These are phyloP conservation scores for Tenrec ecaudatus DNA, from an alignment of 2,113 vertebrate genomes.

Conservation along the genomic window DNA sequence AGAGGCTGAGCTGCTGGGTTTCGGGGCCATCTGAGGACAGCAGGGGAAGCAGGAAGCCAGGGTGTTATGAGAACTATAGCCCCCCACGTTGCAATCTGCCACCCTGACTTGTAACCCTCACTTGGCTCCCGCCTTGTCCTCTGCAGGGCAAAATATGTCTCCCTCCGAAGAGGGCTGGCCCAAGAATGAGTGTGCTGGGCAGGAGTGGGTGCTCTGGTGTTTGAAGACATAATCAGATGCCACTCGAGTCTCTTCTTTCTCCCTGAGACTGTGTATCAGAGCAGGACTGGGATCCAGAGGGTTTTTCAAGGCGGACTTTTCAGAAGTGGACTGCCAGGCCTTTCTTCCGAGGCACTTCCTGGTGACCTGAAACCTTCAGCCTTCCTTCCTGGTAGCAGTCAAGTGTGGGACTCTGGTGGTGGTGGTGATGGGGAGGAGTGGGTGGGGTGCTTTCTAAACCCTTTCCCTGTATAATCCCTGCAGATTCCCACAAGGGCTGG, in stretches of 20 bases:
- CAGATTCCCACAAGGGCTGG: background rate
- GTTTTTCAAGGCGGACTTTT: background rate
- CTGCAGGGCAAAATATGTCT: background rate
- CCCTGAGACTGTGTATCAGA: background rate
- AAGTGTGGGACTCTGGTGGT: background rate
- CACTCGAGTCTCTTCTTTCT: background rate
- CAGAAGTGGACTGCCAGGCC: background rate
- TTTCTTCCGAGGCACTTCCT: background rate
- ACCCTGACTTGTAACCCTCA: background rate
- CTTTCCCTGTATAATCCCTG: accelerated
- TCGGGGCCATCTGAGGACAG: accelerated
- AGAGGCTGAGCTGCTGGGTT: background rate
- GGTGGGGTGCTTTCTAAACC: no score
- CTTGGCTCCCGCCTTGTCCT: background rate
- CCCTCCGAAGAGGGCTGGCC: no score
- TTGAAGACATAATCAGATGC: background rate
- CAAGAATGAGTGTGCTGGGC: accelerated
- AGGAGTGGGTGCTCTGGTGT: accelerated
- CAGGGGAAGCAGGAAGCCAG: accelerated
- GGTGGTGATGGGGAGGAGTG: no score
- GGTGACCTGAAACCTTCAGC: background rate
- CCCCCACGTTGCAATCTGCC: background rate
- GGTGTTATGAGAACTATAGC: background rate
- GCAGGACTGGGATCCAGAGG: background rate
- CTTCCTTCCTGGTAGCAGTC: background rate